Conservation (phyloP, 2,888 invertebrate species). For the Troides oblongomaculatus region DNA sequence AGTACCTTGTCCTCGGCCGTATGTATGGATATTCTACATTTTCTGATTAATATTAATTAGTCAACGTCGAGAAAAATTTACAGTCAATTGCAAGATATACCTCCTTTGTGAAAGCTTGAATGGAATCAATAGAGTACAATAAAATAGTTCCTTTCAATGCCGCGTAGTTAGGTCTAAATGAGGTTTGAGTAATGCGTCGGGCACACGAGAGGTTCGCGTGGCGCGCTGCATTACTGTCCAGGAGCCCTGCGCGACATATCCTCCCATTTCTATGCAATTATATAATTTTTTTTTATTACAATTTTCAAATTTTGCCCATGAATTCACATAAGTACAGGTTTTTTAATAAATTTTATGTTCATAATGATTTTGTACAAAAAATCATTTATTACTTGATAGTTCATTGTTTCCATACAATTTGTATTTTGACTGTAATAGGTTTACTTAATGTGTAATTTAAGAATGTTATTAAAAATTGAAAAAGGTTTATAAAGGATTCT, state of each 20-base stretch:
- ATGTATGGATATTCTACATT: not conserved
- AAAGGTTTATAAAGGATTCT: too few relatives aligned
- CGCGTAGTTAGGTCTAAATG: conserved; percentile 75
- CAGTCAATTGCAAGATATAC: conserved; percentile 55
- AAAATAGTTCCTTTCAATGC: conserved; percentile 75
- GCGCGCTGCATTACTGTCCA: conserved; percentile 48
- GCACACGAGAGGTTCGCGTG: conserved; percentile 72
- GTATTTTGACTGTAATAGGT: too few relatives aligned
- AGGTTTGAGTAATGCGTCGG: conserved; percentile 74
- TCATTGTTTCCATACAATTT: too few relatives aligned
- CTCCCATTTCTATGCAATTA: conserved; percentile 35
- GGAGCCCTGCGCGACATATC: conserved; percentile 35
- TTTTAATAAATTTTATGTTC: not conserved
- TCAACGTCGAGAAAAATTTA: conserved; percentile 59
- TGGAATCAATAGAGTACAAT: conserved; percentile 76
- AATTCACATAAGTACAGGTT: not conserved
- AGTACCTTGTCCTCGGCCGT: too few relatives aligned
- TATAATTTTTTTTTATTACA: conserved; percentile 24
- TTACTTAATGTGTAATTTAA: too few relatives aligned
- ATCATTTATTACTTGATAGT: too few relatives aligned
- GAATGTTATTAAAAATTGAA: too few relatives aligned
- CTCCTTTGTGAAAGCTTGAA: conserved; percentile 61
- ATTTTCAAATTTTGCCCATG: not conserved
- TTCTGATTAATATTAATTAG: not conserved
- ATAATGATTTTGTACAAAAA: not conserved